Evolutionary conservation across 1,140 invertebrate genomes (phyloP).

Genomic region (Micrasema minimum): DNA sequence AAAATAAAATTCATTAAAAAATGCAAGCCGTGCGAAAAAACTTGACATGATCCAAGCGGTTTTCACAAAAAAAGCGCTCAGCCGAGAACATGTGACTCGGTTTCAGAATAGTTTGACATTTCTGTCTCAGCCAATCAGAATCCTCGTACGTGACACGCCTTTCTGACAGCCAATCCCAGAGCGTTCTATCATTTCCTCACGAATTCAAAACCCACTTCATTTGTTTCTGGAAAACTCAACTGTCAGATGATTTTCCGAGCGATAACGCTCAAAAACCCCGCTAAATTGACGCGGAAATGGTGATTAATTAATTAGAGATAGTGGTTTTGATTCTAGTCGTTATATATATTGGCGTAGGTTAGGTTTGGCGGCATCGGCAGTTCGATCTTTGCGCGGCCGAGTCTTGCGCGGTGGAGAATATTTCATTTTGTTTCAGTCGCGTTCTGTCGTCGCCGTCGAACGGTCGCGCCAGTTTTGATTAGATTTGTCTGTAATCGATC

Average conservation of each 20-base stretch:
- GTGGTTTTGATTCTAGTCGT: neutral
- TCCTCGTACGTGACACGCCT: conserved; percentile 34
- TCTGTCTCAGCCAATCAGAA: conserved; percentile 27
- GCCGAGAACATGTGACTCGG: conserved; percentile 12
- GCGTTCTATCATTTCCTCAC: conserved; percentile 22
- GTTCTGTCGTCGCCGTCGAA: conserved; percentile 27
- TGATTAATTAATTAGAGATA: too few species aligned
- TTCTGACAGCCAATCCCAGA: conserved; percentile 26
- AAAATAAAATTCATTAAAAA: too few species aligned
- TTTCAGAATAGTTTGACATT: conserved; percentile 35
- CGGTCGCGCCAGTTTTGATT: conserved; percentile 14
- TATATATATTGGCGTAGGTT: conserved; percentile 14
- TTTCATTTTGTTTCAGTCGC: conserved; percentile 28
- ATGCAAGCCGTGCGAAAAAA: too few species aligned
- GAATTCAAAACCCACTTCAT: conserved; percentile 12
- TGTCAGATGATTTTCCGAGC: conserved; percentile 16
- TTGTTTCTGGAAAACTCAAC: conserved; percentile 2
- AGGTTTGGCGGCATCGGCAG: neutral
- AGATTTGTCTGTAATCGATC: neutral
- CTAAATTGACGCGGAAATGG: neutral
- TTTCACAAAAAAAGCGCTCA: neutral
- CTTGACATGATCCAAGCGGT: conserved; percentile 6
- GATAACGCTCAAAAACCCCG: neutral
- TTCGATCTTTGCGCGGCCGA: conserved; percentile 29
- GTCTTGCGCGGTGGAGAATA: conserved; percentile 22